Conservation (phyloP, 2,888 invertebrate genomes). For the Tipula lateralis region DNA sequence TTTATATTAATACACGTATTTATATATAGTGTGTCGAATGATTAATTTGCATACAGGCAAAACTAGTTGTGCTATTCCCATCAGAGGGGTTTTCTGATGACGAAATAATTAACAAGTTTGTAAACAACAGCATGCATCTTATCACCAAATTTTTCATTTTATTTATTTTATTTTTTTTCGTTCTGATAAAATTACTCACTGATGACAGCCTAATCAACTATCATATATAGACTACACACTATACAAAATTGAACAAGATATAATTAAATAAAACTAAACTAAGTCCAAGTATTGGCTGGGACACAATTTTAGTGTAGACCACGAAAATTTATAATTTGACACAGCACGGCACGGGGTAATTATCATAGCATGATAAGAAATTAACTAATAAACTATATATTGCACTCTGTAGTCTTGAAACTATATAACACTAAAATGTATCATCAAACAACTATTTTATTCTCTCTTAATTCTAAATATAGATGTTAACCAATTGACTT, state of each 20-base stretch:
- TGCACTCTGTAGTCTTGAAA: not conserved
- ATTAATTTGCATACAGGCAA: not conserved
- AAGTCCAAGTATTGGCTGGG: not conserved
- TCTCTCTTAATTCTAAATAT: slow-evolving; percentile 19
- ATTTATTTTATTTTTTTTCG: not conserved
- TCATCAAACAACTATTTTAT: not conserved
- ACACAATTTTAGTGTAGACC: not conserved
- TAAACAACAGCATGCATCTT: not conserved
- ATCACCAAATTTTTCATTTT: slow-evolving; percentile 1
- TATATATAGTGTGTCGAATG: no score
- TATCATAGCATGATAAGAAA: not conserved
- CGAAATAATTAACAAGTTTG: not conserved
- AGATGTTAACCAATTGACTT: not conserved
- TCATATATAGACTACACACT: not conserved
- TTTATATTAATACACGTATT: not conserved
- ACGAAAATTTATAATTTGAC: not conserved
- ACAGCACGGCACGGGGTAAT: not conserved
- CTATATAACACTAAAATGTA: not conserved
- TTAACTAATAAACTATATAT: not conserved
- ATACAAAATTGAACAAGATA: not conserved
- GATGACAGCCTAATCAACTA: not conserved
- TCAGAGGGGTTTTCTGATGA: not conserved
- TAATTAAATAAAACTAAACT: not conserved
- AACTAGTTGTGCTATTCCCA: not conserved
- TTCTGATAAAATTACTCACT: not conserved